A percentile compares a stretch with the other conserved stretches of the same genome.
phyloP scores from a whole-genome alignment of 2,888 invertebrate genomes.

The Epinotia bilunana region DNA sequence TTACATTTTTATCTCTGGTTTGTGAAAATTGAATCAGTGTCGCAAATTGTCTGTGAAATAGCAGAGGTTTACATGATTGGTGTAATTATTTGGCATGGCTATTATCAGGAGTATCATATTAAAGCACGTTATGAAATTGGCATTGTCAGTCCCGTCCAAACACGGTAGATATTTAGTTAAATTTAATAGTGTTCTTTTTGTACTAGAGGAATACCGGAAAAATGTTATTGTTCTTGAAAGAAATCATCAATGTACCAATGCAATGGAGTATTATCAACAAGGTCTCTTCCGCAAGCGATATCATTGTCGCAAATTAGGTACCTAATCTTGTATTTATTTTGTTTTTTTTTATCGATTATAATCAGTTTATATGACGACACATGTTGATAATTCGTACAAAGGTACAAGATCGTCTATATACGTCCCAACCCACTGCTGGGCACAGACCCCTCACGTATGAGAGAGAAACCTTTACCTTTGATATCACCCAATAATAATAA shows the following conservation, averaged over 20 bases:
- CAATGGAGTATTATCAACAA: conserved; percentile 4
- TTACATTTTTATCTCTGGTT: neutral
- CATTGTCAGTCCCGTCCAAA: too few species aligned
- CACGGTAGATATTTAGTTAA: too few species aligned
- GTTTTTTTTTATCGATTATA: conserved; percentile 5
- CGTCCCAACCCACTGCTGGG: too few species aligned
- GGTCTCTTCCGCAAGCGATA: conserved; percentile 2
- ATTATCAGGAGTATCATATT: neutral
- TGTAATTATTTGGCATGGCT: neutral
- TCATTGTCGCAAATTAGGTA: neutral
- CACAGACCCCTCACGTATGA: too few species aligned
- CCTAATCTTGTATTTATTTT: conserved; percentile 3
- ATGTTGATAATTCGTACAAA: neutral
- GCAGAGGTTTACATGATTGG: neutral
- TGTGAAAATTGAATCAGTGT: neutral
- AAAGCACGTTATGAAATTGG: neutral
- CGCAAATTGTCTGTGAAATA: conserved; percentile 5
- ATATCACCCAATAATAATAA: too few species aligned
- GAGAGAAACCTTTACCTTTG: too few species aligned
- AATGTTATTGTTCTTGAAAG: neutral
- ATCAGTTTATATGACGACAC: neutral
- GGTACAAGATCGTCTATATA: too few species aligned
- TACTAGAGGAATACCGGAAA: too few species aligned
- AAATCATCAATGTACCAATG: neutral
- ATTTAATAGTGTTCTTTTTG: too few species aligned